Evolutionary conservation across 2,113 vertebrate species (phyloP).

Genomic region (Collichthys lucidus): DNA sequence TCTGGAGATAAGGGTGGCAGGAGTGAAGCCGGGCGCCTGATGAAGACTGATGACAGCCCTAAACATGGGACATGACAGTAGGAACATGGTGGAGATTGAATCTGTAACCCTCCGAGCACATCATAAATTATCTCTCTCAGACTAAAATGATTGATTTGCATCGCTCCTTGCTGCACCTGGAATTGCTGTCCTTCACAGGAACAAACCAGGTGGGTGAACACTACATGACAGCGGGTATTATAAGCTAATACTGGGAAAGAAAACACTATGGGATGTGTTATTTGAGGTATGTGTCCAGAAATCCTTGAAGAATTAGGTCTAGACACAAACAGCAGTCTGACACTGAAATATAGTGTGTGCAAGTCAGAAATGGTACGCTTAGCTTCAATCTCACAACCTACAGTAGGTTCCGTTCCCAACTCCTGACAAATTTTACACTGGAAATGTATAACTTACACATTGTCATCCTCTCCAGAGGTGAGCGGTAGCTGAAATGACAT

Average conservation of each 20-base stretch:
- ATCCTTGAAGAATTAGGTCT: conserved; percentile 19
- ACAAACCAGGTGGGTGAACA: conserved; percentile 40
- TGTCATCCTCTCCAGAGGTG: conserved; percentile 29
- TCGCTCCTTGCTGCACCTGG: conserved; percentile 86
- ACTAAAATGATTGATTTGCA: conserved; percentile 98
- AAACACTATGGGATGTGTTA: conserved; percentile 42
- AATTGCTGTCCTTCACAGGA: conserved; percentile 79
- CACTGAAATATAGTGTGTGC: not conserved
- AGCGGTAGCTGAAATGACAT: conserved; percentile 29
- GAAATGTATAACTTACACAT: conserved; percentile 32
- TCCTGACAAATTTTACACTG: conserved; percentile 1
- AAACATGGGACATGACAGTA: conserved; percentile 88
- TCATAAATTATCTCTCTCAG: conserved; percentile 96
- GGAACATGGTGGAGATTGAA: conserved; percentile 92
- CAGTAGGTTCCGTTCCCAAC: conserved; percentile 11
- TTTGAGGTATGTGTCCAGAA: conserved; percentile 32
- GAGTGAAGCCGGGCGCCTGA: conserved; percentile 85
- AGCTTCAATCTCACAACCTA: conserved; percentile 31
- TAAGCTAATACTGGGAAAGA: conserved; percentile 33
- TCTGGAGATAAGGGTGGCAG: conserved; percentile 91
- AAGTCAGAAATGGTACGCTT: conserved; percentile 21
- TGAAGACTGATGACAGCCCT: conserved; percentile 96
- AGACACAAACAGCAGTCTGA: conserved; percentile 15
- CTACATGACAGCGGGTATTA: conserved; percentile 15
- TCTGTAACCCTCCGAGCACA: conserved; percentile 92